These are phyloP conservation scores for Pogonocherus hispidulus DNA, from an alignment of 2,888 invertebrate genomes.

Conservation along the genomic window DNA sequence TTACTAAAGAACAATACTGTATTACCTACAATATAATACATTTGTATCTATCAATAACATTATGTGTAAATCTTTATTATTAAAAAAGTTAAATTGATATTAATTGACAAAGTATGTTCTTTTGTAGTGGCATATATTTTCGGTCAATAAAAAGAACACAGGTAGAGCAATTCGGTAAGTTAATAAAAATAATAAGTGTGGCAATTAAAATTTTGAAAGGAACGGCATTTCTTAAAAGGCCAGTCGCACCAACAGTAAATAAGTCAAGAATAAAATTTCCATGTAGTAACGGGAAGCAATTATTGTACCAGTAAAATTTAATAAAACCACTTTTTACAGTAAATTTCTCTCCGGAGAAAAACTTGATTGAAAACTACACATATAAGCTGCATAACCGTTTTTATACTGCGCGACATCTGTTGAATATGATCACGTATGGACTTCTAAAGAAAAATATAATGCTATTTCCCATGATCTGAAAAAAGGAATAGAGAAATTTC, in stretches of 20 bases:
- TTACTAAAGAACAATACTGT: not conserved
- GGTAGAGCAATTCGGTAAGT: no score
- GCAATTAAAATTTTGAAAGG: not conserved
- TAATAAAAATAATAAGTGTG: not conserved
- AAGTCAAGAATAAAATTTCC: slow-evolving; percentile 28
- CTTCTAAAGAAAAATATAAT: slow-evolving; percentile 23
- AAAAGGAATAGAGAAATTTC: slow-evolving; percentile 35
- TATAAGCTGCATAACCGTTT: slow-evolving; percentile 32
- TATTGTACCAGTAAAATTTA: slow-evolving; percentile 48
- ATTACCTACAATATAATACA: not conserved
- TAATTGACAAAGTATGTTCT: not conserved
- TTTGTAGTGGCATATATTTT: not conserved
- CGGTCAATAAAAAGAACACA: not conserved
- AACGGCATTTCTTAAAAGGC: slow-evolving; percentile 10
- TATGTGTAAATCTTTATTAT: not conserved
- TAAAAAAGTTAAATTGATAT: not conserved
- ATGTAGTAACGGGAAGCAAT: slow-evolving; percentile 30
- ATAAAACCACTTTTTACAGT: slow-evolving; percentile 47
- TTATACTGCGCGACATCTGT: slow-evolving; percentile 28
- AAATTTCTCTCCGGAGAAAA: slow-evolving; percentile 46
- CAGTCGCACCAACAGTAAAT: slow-evolving; percentile 3
- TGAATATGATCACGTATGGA: slow-evolving; percentile 34
- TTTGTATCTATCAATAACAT: not conserved
- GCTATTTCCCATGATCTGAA: slow-evolving; percentile 25
- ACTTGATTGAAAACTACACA: slow-evolving; percentile 42